Conservation (phyloP, 35 echinoderm and acorn worm species). For the Apostichopus japonicus region DNA sequence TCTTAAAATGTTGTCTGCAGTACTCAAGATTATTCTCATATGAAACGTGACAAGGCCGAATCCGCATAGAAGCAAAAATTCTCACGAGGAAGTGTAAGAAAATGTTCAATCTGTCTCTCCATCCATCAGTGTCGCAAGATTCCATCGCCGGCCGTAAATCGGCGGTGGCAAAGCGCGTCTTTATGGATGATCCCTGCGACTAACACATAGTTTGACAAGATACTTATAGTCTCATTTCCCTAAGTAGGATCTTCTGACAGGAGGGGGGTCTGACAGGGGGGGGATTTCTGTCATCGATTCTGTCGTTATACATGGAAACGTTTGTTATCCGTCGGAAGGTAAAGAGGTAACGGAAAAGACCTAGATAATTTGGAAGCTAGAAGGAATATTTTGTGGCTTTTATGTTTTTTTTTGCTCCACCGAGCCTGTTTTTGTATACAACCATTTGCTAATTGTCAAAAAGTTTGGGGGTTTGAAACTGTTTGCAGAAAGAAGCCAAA, state of each 20-base stretch:
- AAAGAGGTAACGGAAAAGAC: not conserved
- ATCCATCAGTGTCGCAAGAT: not conserved
- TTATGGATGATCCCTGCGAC: constrained; percentile 4
- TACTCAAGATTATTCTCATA: too few relatives aligned
- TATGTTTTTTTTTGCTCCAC: too few relatives aligned
- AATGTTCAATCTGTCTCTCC: not conserved
- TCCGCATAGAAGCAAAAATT: too few relatives aligned
- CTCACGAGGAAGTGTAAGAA: not conserved
- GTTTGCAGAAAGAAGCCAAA: too few relatives aligned
- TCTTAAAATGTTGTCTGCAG: too few relatives aligned
- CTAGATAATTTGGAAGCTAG: not conserved
- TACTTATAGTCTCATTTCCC: constrained; percentile 19
- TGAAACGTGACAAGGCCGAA: too few relatives aligned
- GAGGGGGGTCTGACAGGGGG: too few relatives aligned
- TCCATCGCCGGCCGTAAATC: not conserved
- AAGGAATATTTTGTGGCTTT: too few relatives aligned
- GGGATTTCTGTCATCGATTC: not conserved
- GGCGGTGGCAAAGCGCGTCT: not conserved
- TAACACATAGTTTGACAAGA: not conserved
- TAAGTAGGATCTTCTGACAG: not conserved
- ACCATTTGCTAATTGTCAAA: too few relatives aligned
- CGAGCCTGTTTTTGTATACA: too few relatives aligned
- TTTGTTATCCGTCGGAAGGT: not conserved
- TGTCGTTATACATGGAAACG: not conserved
- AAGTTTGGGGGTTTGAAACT: too few relatives aligned